Conservation (phyloP, 2,888 invertebrate genomes). For the Sarcophaga rosellei region DNA sequence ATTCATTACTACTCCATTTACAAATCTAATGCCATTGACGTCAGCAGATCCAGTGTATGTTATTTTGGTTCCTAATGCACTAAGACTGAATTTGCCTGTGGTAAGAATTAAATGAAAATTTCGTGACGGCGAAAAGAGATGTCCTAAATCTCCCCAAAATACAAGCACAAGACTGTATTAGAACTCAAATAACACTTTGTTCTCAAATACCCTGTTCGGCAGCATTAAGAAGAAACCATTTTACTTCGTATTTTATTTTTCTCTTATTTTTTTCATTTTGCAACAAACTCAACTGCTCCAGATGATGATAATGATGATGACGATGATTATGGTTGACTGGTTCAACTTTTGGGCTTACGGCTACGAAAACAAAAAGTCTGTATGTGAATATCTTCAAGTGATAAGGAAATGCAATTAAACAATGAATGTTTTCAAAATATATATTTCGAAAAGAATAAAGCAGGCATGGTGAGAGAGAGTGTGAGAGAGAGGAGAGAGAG, state of each 20-base stretch:
- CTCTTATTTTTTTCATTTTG: not conserved
- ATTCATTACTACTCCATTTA: too few species aligned
- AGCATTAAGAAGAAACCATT: not conserved
- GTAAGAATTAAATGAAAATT: too few species aligned
- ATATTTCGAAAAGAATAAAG: not conserved
- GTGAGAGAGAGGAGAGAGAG: not conserved
- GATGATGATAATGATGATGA: constrained; percentile 20
- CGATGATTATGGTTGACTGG: constrained; percentile 52
- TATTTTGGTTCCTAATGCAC: too few species aligned
- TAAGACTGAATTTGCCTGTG: too few species aligned
- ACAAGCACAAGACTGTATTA: too few species aligned
- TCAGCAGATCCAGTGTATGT: too few species aligned
- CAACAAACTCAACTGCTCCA: constrained; percentile 1
- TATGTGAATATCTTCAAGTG: constrained; percentile 52
- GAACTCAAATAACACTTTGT: not conserved
- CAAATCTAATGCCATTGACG: too few species aligned
- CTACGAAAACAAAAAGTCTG: constrained; percentile 18
- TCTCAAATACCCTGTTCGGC: not conserved
- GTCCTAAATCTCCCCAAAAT: too few species aligned
- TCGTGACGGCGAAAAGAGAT: too few species aligned
- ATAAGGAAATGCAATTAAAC: constrained; percentile 63
- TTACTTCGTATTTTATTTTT: not conserved
- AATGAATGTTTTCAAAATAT: constrained; percentile 34
- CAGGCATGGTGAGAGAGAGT: not conserved
- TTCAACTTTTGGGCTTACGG: constrained; percentile 52